Evolutionary conservation across 2,888 invertebrate genomes (phyloP).

Genomic region (Chymomyza fuscimana): DNA sequence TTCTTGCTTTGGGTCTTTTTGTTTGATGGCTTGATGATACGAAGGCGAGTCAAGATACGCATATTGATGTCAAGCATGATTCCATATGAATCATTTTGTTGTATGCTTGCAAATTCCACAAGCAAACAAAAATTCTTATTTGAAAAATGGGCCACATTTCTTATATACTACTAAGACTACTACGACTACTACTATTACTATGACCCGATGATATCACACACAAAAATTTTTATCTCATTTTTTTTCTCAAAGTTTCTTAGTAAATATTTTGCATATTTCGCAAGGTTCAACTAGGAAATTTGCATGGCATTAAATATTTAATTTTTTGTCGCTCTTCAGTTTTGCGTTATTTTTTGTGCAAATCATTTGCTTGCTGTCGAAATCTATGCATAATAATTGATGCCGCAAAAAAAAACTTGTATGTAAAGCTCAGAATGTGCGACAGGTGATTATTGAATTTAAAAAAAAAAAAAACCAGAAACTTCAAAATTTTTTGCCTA

Average conservation of each 20-base stretch:
- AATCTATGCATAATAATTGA: constrained; percentile 2
- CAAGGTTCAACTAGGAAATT: constrained; percentile 44
- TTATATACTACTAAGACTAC: background rate
- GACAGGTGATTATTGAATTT: background rate
- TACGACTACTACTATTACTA: background rate
- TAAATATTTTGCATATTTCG: constrained; percentile 43
- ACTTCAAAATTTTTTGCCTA: background rate
- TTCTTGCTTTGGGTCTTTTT: background rate
- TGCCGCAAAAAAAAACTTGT: background rate
- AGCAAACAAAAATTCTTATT: background rate
- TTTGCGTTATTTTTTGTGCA: background rate
- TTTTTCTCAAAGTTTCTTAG: background rate
- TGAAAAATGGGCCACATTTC: background rate
- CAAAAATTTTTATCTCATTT: constrained; percentile 1
- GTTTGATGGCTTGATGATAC: constrained; percentile 12
- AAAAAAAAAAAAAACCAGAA: background rate
- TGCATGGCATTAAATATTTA: background rate
- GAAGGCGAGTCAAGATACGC: constrained; percentile 11
- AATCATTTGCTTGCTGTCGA: background rate
- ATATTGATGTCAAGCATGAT: constrained; percentile 5
- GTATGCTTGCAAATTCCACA: background rate
- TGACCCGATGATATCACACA: constrained; percentile 30
- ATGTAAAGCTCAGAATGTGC: background rate
- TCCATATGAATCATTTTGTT: constrained; percentile 14
- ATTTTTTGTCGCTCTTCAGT: background rate